Evolutionary conservation across 2,888 invertebrate genomes (phyloP), one percentile per base, ranked within the genome.

Genomic region (Mantis religiosa): DNA sequence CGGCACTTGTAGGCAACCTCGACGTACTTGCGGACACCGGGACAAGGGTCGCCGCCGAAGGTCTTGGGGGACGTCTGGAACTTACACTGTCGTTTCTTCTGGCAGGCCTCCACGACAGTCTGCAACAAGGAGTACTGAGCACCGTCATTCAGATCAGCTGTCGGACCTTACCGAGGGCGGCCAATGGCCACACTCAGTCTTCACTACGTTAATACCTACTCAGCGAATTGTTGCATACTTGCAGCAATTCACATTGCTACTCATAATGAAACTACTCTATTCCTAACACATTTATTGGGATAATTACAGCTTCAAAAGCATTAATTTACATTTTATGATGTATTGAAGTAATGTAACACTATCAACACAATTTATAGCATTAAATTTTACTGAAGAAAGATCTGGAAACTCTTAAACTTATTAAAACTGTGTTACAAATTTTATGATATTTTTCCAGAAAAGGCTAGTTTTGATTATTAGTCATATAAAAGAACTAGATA

Each of bases 1-100:
- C 98, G 96, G 95, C 99, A 99, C 94, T 98, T 98, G 94, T 98
- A 99, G 91, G 98, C 98, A 91, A 99, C 98, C 94, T 98, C 98
- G 91, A 98, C 97, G 94, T 98, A 98, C 94, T 99, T 98, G 91
- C 97, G 95, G 90, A 97, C 96, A 30, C 97, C 97, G 20, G 98
- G 98, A 93, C 99, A 99, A 0, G 98, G 98, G 94, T 99, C 98
- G 84, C 96, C 96, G 34, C 97, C 97, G 92, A 98, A 97, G 86
- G 97, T 97, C 92, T 96, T 96, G n/a, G 98, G 96, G 92, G 96
- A 97, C 88, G 98, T 98, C 93, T 97, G 96, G 93, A 99, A 97
- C 93, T 97, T 97, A 94, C 99, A 99, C 92, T 97, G 97, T 84
- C 97, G 94, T 93, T 98, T 97, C 95, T 98, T 98, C 94, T 98